Base-by-base conservation (phyloP, 2,113 vertebrate species). In the Plotosus lineatus region DNA sequence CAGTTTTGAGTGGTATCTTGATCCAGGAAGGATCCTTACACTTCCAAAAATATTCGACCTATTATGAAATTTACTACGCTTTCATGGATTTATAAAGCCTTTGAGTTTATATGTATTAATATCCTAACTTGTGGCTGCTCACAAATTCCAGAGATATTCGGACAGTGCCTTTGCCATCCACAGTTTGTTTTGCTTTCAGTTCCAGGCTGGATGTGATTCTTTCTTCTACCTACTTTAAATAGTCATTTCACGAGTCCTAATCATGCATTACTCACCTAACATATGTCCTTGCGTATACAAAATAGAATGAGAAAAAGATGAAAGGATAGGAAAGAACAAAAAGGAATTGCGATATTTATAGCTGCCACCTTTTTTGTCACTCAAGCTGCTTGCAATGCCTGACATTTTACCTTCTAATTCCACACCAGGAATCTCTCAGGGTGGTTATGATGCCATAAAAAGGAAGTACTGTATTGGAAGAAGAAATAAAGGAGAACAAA, bases 241-340 rank as follows among this genome's bases (percentile, higher is more conserved):
- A 36, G 6, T 42, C 23, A 4, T 68, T n/a, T n/a, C n/a, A n/a
- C n/a, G n/a, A 42, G 40, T 40, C 33, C 9, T 38, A 10, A 21
- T 38, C 38, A 65, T 38, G 38, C 33, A 38, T 65, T 65, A 65
- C 33, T 1, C 63, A 66, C 61, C 10, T 4, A 23, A 1, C 1
- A 33, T 21, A 61, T 12, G 12, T 28, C 15, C 58, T 33, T 33
- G 1, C 28, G 21, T 50, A 58, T 46, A n/a, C 68, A 85, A 87
- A 88, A 87, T 87, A 78, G 82, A 73, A 80, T 79, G 85, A 81
- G 83, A 87, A 86, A 79, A 78, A 72, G 50, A 4, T 80, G 28
- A 17, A 46, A 26, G 11, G 48, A 21, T 48, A 17, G 46, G 58
- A 38, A 51, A 21, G 10, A 53, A 19, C 6, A 33, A 42, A 36